These are phyloP conservation scores for Hyaena hyaena DNA, from an alignment of 2,113 vertebrate species.

Conservation along the genomic window DNA sequence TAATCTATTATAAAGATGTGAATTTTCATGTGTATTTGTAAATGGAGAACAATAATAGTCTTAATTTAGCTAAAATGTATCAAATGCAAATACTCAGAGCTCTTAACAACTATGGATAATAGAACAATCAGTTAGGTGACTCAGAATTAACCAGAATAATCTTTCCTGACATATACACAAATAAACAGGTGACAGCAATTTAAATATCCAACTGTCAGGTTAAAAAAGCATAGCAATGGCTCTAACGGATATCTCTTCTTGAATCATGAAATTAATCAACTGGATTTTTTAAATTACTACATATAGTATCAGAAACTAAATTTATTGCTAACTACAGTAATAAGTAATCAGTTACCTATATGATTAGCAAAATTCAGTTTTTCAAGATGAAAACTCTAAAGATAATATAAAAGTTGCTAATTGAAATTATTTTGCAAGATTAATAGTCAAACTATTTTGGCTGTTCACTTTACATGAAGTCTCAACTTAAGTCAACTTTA, in stretches of 20 bases:
- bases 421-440: constrained; percentile 13
- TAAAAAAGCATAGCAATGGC: not conserved
- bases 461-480: not conserved
- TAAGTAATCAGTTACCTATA: not conserved
- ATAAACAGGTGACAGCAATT: constrained; percentile 50
- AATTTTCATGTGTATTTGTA: not conserved
- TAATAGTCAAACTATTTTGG: not conserved
- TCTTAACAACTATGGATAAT: constrained; percentile 33
- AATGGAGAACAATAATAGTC: not conserved
- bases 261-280: constrained; percentile 46
- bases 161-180: constrained; percentile 38
- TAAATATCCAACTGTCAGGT: constrained; percentile 9
- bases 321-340: not conserved
- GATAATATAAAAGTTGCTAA: not conserved
- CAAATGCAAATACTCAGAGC: not conserved
- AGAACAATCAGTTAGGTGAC: constrained; percentile 34
- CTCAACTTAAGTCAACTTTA: constrained; percentile 26
- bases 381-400: constrained; percentile 12
- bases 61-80: constrained; percentile 32
- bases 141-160: constrained; percentile 53
- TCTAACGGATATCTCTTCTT: constrained; percentile 16
- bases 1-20: constrained; percentile 6
- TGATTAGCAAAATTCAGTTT: constrained; percentile 38
- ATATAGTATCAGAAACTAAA: not conserved
- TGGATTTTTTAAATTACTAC: not conserved